Evolutionary conservation across 2,888 invertebrate genomes (phyloP).

Genomic region (Drosophila demipolita): DNA sequence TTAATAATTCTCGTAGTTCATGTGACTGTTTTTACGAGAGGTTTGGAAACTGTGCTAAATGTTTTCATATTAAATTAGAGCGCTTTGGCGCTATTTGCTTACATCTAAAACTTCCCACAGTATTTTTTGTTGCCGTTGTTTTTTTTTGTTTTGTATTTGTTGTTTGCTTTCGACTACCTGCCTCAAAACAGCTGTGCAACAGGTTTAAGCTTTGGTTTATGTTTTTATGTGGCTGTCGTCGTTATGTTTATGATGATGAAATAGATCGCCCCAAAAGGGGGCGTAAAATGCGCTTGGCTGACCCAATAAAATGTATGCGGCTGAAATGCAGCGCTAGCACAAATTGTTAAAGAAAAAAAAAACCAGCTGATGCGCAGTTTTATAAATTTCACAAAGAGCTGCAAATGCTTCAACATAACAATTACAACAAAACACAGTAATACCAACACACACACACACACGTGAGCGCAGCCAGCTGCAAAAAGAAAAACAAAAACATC

Average conservation of each 20-base stretch:
- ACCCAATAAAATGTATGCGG: conserved; percentile 62
- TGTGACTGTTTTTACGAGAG: conserved; percentile 52
- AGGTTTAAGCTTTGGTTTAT: conserved; percentile 36
- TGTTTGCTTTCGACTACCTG: conserved; percentile 3
- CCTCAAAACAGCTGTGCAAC: conserved; percentile 54
- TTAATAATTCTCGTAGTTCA: conserved; percentile 49
- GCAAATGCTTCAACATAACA: conserved; percentile 51
- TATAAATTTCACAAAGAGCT: conserved; percentile 65
- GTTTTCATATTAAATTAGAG: conserved; percentile 70
- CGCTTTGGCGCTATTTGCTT: conserved; percentile 57
- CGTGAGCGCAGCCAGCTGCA: conserved; percentile 66
- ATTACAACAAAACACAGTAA: conserved; percentile 25
- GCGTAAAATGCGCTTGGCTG: conserved; percentile 51
- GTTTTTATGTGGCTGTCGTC: conserved; percentile 6
- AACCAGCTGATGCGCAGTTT: conserved; percentile 75
- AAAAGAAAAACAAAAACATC: conserved; percentile 75
- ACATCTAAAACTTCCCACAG: conserved; percentile 70
- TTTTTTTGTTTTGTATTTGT: conserved; percentile 4
- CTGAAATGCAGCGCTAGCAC: conserved; percentile 62
- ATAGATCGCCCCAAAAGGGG: conserved; percentile 41
- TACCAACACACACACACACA: conserved; percentile 4
- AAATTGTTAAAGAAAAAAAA: conserved; percentile 19
- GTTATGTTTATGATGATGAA: conserved; percentile 44
- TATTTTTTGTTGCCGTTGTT: conserved; percentile 8
- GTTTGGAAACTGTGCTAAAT: conserved; percentile 71